These are phyloP conservation scores for Hemaris fuciformis DNA, from an alignment of 2,888 invertebrate species.

Conservation along the genomic window DNA sequence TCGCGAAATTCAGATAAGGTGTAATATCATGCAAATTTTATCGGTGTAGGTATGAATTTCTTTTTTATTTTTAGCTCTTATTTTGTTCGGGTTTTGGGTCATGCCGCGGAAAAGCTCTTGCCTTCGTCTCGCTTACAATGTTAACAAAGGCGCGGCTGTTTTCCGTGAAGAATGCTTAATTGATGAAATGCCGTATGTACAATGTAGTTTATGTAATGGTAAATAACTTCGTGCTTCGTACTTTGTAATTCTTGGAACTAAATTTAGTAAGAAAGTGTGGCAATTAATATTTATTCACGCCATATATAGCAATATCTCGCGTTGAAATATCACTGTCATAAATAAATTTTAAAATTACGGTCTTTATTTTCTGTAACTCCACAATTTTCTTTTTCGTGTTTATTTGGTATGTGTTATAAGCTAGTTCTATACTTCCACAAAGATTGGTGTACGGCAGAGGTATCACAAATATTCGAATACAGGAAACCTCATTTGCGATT, in stretches of 20 bases:
- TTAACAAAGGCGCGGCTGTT: conserved; percentile 64
- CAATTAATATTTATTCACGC: background rate
- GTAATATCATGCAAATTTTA: conserved; percentile 75
- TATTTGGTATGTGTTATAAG: too few species aligned
- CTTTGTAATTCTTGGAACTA: background rate
- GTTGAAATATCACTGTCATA: too few species aligned
- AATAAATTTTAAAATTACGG: too few species aligned
- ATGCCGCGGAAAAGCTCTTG: conserved; percentile 67
- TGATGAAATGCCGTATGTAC: conserved; percentile 31
- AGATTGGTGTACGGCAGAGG: too few species aligned
- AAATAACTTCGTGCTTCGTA: conserved; percentile 14
- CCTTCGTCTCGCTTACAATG: conserved; percentile 65
- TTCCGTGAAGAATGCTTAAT: conserved; percentile 52
- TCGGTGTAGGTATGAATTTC: conserved; percentile 66
- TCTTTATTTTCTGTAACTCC: too few species aligned
- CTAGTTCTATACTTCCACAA: too few species aligned
- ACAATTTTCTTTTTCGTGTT: too few species aligned
- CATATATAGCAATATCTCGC: background rate
- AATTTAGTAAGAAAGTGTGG: background rate
- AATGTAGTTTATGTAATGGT: conserved; percentile 4
- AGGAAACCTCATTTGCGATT: too few species aligned
- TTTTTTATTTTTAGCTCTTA: conserved; percentile 62
- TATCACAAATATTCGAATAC: too few species aligned
- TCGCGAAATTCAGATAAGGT: conserved; percentile 50
- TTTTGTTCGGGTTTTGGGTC: conserved; percentile 57